Evolutionary conservation across 2,797 vertebrate genomes (phyloP).

Genomic region (Sebastes hubbsi): DNA sequence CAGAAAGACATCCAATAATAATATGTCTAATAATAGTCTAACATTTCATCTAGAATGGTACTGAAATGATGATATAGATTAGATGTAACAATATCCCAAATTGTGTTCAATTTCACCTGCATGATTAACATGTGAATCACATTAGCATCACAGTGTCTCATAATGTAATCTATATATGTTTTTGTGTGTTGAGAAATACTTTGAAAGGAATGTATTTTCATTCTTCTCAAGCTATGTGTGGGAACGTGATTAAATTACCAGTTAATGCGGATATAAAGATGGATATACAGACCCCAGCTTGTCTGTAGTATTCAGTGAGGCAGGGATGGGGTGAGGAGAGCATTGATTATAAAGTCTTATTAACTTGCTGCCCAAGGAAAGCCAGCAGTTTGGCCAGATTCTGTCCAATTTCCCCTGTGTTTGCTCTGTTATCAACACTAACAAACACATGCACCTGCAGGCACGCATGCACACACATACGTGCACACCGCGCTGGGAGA

Average conservation of each 20-base stretch:
- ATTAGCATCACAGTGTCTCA: background rate
- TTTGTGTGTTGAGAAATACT: background rate
- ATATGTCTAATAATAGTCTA: background rate
- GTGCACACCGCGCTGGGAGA: background rate
- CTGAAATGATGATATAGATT: background rate
- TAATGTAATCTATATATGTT: background rate
- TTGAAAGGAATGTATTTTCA: background rate
- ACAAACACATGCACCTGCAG: background rate
- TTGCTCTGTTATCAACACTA: slow-evolving; percentile 9
- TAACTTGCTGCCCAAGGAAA: slow-evolving; percentile 32
- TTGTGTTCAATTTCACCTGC: background rate
- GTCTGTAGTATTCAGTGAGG: slow-evolving; percentile 6
- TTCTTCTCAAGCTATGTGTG: background rate
- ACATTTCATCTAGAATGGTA: slow-evolving; percentile 6
- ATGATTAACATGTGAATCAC: background rate
- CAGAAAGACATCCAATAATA: background rate
- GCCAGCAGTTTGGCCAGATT: slow-evolving; percentile 16
- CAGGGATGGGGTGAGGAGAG: background rate
- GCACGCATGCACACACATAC: background rate
- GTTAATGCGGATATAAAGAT: background rate
- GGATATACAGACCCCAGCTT: background rate
- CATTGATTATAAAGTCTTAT: slow-evolving; percentile 54
- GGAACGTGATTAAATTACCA: slow-evolving; percentile 10
- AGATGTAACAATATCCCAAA: background rate
- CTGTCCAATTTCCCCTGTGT: slow-evolving; percentile 2